Base-by-base conservation (phyloP, 2,113 vertebrate genomes). In the Hypomesus transpacificus region DNA sequence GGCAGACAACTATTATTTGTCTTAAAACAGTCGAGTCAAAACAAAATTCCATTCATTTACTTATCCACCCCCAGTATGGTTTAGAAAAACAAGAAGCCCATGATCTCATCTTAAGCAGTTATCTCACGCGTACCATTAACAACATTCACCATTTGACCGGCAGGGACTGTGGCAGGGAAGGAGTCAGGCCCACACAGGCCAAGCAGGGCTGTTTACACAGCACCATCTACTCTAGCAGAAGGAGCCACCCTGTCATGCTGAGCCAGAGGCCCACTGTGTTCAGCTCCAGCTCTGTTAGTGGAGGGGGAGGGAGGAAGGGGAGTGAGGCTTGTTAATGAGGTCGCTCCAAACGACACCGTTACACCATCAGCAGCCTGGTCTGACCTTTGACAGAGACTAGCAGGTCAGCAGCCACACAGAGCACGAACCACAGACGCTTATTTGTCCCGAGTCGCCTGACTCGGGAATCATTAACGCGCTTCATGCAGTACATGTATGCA, bases 261-360 rank as follows among this genome's bases (percentile, higher is more conserved):
- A 61, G 21, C 24, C 59, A 7, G 21, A 6, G 22, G 59, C 26
- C 21, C 6, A 14, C 59, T 6, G 59, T 59, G 22, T 21, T 3
- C 21, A 28, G 59, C 24, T 61, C 24, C 26, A 17, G 59, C 59
- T 61, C 59, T 61, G 14, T 61, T 61, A 64, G 31, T 34, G 22
- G 21, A 17, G 51, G 22, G n/a, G 17, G 13, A 18, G 21, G 28
- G 14, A 9, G 31, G 2, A 31, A 9, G 11, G 14, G 14, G 52
- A 18, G 52, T 1, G 52, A 18, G 39, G 59, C 3, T 56, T 34
- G 62, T 75, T 74, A 80, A 68, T 46, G 4, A 74, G 34, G 31
- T 14, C 17, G 53, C 20, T 22, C 20, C 21, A 14, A 17, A 31
- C 16, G 4, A 2, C 22, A 68, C 26, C 46, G 46, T 78, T 57